Evolutionary conservation across 2,888 invertebrate species (phyloP), one percentile per base, ranked within the genome.

Genomic region (Yponomeuta cagnagella): DNA sequence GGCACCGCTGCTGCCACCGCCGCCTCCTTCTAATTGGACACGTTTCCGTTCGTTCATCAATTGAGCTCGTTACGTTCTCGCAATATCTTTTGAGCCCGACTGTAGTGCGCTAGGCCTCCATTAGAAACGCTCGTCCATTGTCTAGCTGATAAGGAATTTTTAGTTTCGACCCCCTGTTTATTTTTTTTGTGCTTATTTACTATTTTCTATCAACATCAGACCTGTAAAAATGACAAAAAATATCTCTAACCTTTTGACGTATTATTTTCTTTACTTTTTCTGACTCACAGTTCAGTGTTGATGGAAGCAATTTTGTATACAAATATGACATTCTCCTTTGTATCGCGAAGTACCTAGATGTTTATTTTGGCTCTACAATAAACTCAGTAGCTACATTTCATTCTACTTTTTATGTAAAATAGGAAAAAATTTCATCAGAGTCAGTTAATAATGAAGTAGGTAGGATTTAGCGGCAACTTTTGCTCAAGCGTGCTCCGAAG

Each of bases 21-120:
- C 89, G 87, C 89, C 89, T 88, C 85, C 89, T 89, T 87, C 89
- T 91, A 90, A 91, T 91, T 91, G 91, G 90, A 89, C 90, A 89
- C 89, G 90, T 91, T 91, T 91, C 90, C 91, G 90, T 89, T 89
- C 79, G 80, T 88, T 89, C 90, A 85, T 90, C 90, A 90, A 90
- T 91, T 90, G 90, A 88, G 88, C 90, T 91, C 88, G 90, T 91
- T 91, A 89, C 84, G 86, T 80, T 80, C 82, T 81, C 81, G 81
- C 85, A 81, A 84, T 86, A 85, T 89, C 88, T 89, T 85, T 86
- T 87, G 88, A 86, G 82, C 77, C 77, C 79, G 79, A 78, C 70
- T 69, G 63, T 66, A 52, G 66, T 52, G 70, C 70, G 70, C 70
- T 70, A 70, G 70, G 66, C 70, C 66, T 65, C 70, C 66, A 70